phyloP scores from a whole-genome alignment of 1,140 invertebrate genomes.

The Tribolium castaneum region DNA sequence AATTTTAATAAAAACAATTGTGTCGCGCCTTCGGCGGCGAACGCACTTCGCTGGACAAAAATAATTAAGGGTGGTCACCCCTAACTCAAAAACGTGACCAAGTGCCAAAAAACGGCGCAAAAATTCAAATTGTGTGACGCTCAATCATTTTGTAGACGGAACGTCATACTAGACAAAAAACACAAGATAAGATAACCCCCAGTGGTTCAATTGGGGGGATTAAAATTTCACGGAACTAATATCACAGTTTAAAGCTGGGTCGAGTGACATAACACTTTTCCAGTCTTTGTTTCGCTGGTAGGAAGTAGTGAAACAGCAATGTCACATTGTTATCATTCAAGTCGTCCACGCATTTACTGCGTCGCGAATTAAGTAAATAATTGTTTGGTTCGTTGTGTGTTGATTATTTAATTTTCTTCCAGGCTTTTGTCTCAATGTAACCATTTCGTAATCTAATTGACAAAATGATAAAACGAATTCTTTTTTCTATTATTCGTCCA shows the following conservation, averaged over 20 bases:
- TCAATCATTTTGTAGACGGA: not conserved
- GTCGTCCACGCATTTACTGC: not conserved
- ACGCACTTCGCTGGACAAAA: too few species aligned
- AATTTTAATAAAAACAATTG: too few species aligned
- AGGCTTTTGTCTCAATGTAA: slow-evolving; percentile 23
- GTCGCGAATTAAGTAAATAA: not conserved
- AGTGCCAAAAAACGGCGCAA: not conserved
- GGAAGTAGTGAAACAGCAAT: not conserved
- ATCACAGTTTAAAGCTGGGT: too few species aligned
- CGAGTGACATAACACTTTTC: not conserved
- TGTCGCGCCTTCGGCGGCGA: too few species aligned
- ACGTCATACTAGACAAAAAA: not conserved
- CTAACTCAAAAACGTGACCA: not conserved
- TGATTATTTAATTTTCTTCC: slow-evolving; percentile 25
- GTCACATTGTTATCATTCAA: not conserved
- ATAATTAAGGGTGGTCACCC: too few species aligned
- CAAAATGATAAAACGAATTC: slow-evolving; percentile 12
- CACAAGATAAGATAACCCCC: not conserved
- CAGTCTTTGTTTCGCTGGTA: not conserved
- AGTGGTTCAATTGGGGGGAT: not conserved
- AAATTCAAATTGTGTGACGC: not conserved
- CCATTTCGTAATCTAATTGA: not conserved
- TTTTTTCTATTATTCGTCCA: not conserved
- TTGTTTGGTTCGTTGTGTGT: not conserved
- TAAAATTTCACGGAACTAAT: too few species aligned